Evolutionary conservation across 2,888 invertebrate genomes (phyloP).

Genomic region (Eustalomyia histrio): DNA sequence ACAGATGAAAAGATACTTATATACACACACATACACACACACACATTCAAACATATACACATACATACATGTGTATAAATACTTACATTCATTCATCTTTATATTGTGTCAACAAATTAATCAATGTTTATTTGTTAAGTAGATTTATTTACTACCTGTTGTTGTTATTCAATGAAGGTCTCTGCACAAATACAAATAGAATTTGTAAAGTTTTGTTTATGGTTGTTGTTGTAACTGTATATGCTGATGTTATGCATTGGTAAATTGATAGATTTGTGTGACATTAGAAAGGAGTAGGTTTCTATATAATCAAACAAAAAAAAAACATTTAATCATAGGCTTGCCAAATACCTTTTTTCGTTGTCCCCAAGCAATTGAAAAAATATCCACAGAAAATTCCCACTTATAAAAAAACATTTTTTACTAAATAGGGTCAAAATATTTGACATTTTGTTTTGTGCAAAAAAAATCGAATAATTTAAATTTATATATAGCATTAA

Average conservation of each 20-base stretch:
- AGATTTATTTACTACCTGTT: slow-evolving; percentile 70
- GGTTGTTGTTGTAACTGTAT: neutral
- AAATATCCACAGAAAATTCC: too few species aligned
- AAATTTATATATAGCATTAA: too few species aligned
- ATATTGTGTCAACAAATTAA: slow-evolving; percentile 75
- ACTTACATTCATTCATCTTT: slow-evolving; percentile 61
- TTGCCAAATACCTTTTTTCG: too few species aligned
- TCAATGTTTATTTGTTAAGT: slow-evolving; percentile 77
- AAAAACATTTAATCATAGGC: neutral
- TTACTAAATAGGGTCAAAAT: too few species aligned
- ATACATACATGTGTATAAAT: slow-evolving; percentile 4
- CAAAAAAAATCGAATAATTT: too few species aligned
- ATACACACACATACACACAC: neutral
- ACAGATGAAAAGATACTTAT: slow-evolving; percentile 6
- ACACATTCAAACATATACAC: neutral
- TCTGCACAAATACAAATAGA: neutral
- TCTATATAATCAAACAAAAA: neutral
- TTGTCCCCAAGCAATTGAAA: too few species aligned
- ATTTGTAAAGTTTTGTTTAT: neutral
- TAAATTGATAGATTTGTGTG: slow-evolving; percentile 29
- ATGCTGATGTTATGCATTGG: neutral
- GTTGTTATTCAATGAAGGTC: neutral
- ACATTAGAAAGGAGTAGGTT: slow-evolving; percentile 5
- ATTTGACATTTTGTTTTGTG: too few species aligned
- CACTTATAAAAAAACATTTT: too few species aligned